Conservation (phyloP, 2,797 vertebrate species). For the Peromyscus eremicus region DNA sequence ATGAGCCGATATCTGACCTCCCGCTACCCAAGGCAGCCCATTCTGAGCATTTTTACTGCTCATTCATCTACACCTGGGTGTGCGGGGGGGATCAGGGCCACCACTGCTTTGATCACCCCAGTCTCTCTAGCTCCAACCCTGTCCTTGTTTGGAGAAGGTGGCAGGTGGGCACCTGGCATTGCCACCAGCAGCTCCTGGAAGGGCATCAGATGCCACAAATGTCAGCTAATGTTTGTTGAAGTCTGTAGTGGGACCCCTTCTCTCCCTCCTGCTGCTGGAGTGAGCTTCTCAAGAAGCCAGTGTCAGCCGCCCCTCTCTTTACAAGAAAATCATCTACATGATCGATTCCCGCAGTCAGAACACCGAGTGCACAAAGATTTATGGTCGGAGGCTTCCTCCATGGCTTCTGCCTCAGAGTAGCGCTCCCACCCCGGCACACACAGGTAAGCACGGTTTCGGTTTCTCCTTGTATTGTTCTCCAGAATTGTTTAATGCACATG, state of each 20-base stretch:
- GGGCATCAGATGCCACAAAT: too few species aligned
- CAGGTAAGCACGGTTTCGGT: neutral
- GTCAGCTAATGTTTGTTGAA: neutral
- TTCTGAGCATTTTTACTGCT: neutral
- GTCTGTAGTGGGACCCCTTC: too few species aligned
- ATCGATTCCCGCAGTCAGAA: neutral
- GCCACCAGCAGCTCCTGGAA: neutral
- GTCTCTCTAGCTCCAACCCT: neutral
- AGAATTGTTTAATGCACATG: neutral
- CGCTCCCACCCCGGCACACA: neutral
- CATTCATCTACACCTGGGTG: neutral
- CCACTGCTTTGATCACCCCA: too few species aligned
- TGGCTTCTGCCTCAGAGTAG: neutral
- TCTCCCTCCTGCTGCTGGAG: neutral
- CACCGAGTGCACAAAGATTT: neutral
- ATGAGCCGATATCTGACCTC: neutral
- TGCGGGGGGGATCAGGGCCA: fast-evolving
- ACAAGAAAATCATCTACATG: neutral
- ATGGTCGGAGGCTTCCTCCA: neutral
- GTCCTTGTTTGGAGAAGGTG: neutral
- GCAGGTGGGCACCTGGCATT: neutral
- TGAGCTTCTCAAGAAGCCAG: neutral
- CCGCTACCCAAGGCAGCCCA: fast-evolving
- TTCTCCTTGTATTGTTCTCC: neutral
- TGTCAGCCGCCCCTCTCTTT: neutral